Conservation (phyloP, 2,113 vertebrate species). For the Oncorhynchus tshawytscha region DNA sequence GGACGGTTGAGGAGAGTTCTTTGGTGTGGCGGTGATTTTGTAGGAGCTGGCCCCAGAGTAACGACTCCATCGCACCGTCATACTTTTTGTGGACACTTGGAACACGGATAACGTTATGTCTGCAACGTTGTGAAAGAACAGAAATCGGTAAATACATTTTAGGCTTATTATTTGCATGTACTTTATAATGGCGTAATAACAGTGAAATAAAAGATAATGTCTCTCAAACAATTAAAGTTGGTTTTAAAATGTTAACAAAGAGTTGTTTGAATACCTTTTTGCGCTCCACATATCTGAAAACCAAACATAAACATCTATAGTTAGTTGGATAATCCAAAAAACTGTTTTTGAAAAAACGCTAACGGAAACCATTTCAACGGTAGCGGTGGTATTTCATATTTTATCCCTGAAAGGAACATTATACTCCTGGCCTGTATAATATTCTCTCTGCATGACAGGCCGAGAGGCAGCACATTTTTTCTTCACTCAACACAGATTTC, state of each 20-base stretch:
- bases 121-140: constrained; percentile 28
- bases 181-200: too few relatives aligned
- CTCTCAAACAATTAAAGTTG: too few relatives aligned
- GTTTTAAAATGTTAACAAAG: too few relatives aligned
- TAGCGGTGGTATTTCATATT: constrained; percentile 19
- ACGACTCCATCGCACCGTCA: constrained; percentile 71
- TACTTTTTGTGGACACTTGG: constrained; percentile 74
- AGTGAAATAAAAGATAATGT: too few relatives aligned
- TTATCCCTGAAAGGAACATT: constrained; percentile 48
- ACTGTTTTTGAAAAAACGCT: background rate
- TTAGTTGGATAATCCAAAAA: constrained; percentile 32
- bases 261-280: constrained; percentile 73
- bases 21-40: constrained; percentile 72
- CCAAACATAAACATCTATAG: constrained; percentile 42
- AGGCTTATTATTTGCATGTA: background rate
- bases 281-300: constrained; percentile 80
- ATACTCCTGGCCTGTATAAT: constrained; percentile 54
- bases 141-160: background rate
- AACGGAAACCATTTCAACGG: constrained; percentile 26
- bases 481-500: constrained; percentile 73
- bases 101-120: constrained; percentile 70
- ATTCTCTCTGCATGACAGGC: constrained; percentile 55
- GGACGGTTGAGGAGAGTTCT: constrained; percentile 51
- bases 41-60: constrained; percentile 70
- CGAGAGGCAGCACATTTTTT: constrained; percentile 55